Conservation (phyloP, 2,797 vertebrate genomes). For the Acanthurus tractus region DNA sequence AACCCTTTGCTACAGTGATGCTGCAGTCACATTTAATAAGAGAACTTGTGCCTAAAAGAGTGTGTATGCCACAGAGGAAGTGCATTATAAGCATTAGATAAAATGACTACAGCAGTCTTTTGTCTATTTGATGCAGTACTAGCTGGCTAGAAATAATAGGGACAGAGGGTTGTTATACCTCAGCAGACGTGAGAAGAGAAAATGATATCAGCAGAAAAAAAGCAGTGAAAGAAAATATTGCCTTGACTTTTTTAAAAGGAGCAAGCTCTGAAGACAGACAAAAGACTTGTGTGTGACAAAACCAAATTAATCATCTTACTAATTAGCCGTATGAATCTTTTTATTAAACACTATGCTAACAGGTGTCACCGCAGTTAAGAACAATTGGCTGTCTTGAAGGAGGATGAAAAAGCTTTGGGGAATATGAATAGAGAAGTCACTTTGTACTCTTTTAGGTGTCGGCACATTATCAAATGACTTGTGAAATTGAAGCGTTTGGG, state of each 20-base stretch:
- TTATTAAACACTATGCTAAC: constrained; percentile 38
- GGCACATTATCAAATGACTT: constrained; percentile 43
- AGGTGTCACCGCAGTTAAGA: constrained; percentile 44
- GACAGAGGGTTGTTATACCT: background rate
- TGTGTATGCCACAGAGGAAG: background rate
- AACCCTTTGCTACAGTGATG: background rate
- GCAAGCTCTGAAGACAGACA: constrained; percentile 10
- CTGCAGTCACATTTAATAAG: background rate
- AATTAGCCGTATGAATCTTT: constrained; percentile 57
- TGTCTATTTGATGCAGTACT: background rate
- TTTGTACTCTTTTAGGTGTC: constrained; percentile 18
- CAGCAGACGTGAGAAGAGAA: background rate
- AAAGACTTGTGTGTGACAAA: constrained; percentile 16
- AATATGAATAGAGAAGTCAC: constrained; percentile 42
- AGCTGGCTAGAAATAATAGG: background rate
- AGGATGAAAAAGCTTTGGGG: constrained; percentile 22
- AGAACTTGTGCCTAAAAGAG: background rate
- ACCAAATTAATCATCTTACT: constrained; percentile 42
- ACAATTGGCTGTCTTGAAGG: constrained; percentile 42
- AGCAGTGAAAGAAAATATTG: background rate
- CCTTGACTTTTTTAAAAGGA: background rate
- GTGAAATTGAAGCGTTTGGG: constrained; percentile 29
- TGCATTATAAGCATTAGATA: background rate
- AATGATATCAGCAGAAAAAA: background rate
- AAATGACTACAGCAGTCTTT: background rate